Base-by-base conservation (phyloP, 2,797 vertebrate species). In the Sternotherus odoratus region DNA sequence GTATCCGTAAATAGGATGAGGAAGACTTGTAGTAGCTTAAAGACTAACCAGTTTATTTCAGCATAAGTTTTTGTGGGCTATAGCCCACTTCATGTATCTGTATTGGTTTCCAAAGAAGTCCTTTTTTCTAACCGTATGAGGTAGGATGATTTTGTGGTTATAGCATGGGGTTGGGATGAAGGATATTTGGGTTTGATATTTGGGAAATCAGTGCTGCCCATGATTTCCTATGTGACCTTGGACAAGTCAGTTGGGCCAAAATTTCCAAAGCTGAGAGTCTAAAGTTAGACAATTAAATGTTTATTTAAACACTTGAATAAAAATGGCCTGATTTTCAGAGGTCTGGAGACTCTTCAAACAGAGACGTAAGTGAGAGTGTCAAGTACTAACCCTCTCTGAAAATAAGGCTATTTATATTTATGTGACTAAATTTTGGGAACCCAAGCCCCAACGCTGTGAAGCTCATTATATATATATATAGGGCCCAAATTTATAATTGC, bases 221-320 rank as follows among this genome's bases (percentile, higher is more conserved):
- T 83, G 39, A 23, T 46, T 79, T 87, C 53, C 26, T 91, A 82
- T 94, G 72, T 90, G 46, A 51, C 15, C 33, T 8, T 13, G 3
- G 80, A 24, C 72, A 93, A 89, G 43, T 90, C 8, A 60, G 0
- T 1, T 69, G 39, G 33, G 49, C 23, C 72, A 93, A 51, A 82
- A 66, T 93, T 91, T 88, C 28, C 80, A 75, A 6, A 19, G 28
- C 0, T 66, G 24, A 9, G 54, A 82, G 16, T 60, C 94, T 86
- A 51, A 79, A 91, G 85, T 85, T 86, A 79, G 87, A 36, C 39
- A 95, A 54, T 15, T 80, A 57, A 89, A 49, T 92, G 28, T 54
- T 6, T 49, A 63, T n/a, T 72, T 69, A 26, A 15, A 21, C 17
- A 30, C 72, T 53, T 36, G 78, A 53, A 43, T 86, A 89, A 86